Evolutionary conservation across 1,140 invertebrate species (phyloP).

Genomic region (Brachionus paranguensis): DNA sequence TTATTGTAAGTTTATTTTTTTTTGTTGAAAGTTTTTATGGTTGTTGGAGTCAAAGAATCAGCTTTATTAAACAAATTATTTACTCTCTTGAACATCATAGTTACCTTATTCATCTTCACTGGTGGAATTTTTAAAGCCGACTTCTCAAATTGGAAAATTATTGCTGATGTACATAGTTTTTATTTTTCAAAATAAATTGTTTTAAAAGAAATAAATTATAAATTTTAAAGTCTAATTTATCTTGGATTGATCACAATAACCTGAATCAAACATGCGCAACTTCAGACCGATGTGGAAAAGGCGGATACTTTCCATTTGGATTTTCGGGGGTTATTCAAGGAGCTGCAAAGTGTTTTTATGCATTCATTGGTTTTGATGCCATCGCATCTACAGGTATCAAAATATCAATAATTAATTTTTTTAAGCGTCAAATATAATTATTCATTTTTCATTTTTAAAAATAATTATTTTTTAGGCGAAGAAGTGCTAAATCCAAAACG

Average conservation of each 20-base stretch:
- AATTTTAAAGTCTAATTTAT: neutral
- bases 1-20: no score
- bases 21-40: constrained; percentile 53
- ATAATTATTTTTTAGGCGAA: constrained; percentile 40
- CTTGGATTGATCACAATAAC: neutral
- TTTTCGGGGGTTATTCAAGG: neutral
- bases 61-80: constrained; percentile 49
- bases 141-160: constrained; percentile 54
- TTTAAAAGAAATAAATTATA: no score
- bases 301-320: constrained; percentile 34
- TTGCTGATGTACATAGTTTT: constrained; percentile 43
- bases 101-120: constrained; percentile 51
- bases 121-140: constrained; percentile 54
- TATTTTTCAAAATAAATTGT: no score
- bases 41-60: constrained; percentile 71
- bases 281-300: constrained; percentile 1
- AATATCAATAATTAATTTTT: no score
- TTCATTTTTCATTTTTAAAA: no score
- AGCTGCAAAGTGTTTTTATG: constrained; percentile 37
- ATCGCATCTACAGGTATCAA: constrained; percentile 27
- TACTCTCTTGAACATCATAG: constrained; percentile 47
- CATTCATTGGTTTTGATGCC: constrained; percentile 28
- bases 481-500: constrained; percentile 44
- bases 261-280: neutral
- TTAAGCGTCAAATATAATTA: no score